Conservation (phyloP, 2,888 invertebrate species). For the Pherbina coryleti region DNA sequence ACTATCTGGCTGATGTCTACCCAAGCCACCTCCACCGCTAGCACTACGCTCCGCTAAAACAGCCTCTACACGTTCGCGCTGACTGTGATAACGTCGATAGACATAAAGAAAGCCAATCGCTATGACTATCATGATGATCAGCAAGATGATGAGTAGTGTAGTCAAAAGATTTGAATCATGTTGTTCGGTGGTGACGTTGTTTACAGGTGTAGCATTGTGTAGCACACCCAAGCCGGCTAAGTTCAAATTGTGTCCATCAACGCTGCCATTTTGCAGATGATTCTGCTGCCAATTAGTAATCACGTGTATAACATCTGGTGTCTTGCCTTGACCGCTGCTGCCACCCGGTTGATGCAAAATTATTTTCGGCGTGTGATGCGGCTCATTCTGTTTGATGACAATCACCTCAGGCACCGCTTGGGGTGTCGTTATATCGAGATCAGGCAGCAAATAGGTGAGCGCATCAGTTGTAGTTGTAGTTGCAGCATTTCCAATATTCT, state of each 20-base stretch:
- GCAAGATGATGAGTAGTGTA: conserved; percentile 59
- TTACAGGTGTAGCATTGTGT: conserved; percentile 11
- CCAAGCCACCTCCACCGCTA: conserved; percentile 12
- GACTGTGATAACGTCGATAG: conserved; percentile 60
- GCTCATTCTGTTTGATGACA: conserved; percentile 62
- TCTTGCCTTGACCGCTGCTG: conserved; percentile 45
- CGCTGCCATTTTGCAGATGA: conserved; percentile 49
- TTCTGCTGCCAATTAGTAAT: conserved; percentile 51
- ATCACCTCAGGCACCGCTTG: conserved; percentile 63
- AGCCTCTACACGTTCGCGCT: conserved; percentile 57
- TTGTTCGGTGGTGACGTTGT: conserved; percentile 49
- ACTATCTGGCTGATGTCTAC: neutral
- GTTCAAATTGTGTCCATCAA: conserved; percentile 50
- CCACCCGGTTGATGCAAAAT: conserved; percentile 63
- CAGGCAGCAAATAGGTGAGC: conserved; percentile 34
- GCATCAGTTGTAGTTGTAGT: conserved; percentile 6
- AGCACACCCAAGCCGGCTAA: conserved; percentile 55
- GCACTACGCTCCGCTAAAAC: conserved; percentile 51
- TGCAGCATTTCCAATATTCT: conserved; percentile 59
- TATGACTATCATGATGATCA: conserved; percentile 61
- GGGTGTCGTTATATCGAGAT: conserved; percentile 53
- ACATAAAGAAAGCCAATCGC: conserved; percentile 62
- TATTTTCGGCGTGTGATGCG: conserved; percentile 63
- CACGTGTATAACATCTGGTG: conserved; percentile 68
- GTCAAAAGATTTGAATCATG: conserved; percentile 61